A percentile compares a stretch with the other conserved stretches of the same genome.
These are phyloP conservation scores for Chauna torquata DNA, from an alignment of 2,113 vertebrate species.

Conservation along the genomic window DNA sequence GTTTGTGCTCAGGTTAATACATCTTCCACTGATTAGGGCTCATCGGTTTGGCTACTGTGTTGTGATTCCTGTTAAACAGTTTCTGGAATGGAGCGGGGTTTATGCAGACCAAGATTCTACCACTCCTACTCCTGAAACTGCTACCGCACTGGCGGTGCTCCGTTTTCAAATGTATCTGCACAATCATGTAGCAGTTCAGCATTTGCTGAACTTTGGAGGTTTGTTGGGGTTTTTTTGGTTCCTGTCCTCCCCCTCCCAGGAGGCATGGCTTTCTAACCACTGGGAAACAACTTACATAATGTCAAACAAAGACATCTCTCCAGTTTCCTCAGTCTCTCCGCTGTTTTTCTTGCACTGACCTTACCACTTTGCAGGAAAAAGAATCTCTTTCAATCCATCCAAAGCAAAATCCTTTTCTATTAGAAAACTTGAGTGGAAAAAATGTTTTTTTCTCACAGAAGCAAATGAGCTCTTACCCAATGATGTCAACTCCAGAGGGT, in stretches of 20 bases:
- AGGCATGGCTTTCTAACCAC: not conserved
- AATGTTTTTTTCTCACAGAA: not conserved
- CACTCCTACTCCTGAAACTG: not conserved
- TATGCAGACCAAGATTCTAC: not conserved
- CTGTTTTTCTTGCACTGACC: not conserved
- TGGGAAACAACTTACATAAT: not conserved
- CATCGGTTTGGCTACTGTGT: not conserved
- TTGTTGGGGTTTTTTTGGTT: not conserved
- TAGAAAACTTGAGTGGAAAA: not conserved
- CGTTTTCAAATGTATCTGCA: not conserved
- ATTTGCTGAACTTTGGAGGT: not conserved
- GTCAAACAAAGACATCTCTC: not conserved
- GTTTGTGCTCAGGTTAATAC: not conserved
- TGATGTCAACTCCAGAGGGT: not conserved
- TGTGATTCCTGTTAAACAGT: not conserved
- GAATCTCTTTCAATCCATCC: not conserved
- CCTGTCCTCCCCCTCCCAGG: accelerated
- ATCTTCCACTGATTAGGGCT: not conserved
- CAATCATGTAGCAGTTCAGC: not conserved
- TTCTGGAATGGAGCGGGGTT: not conserved
- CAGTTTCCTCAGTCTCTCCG: not conserved
- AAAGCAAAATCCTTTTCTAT: not conserved
- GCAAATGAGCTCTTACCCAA: not conserved
- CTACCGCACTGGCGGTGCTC: not conserved
- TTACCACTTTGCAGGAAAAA: not conserved